phyloP scores from a whole-genome alignment of 2,797 vertebrate species.

The Artibeus lituratus region DNA sequence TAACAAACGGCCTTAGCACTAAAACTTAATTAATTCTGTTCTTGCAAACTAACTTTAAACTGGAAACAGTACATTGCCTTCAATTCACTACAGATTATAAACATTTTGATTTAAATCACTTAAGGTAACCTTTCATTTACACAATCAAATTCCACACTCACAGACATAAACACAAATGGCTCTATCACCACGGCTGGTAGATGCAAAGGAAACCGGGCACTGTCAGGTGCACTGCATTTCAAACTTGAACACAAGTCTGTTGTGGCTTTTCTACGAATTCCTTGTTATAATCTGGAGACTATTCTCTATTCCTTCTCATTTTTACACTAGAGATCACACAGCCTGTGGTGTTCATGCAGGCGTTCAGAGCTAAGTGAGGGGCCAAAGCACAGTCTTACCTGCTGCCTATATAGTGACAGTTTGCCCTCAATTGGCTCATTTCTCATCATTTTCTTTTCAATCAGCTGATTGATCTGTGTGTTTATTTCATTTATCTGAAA shows the following conservation, averaged over 20 bases:
- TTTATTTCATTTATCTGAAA: conserved; percentile 91
- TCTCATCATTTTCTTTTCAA: conserved; percentile 95
- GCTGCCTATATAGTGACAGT: conserved; percentile 93
- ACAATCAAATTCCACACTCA: conserved; percentile 39
- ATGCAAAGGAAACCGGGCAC: conserved; percentile 6
- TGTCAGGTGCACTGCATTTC: neutral
- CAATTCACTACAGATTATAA: neutral
- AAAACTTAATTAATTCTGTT: neutral
- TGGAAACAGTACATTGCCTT: neutral
- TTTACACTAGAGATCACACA: neutral
- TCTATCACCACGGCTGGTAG: neutral
- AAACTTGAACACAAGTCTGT: neutral
- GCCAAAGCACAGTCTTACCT: conserved; percentile 83
- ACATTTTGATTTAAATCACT: neutral
- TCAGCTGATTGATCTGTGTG: conserved; percentile 90
- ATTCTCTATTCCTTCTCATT: conserved; percentile 24
- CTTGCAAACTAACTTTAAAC: neutral
- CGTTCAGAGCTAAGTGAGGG: neutral
- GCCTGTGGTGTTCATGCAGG: neutral
- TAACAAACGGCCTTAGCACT: neutral
- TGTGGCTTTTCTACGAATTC: conserved; percentile 40
- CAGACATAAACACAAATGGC: conserved; percentile 54
- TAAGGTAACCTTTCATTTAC: conserved; percentile 18
- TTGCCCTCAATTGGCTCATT: conserved; percentile 93
- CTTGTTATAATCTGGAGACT: conserved; percentile 55